Base-by-base conservation (phyloP, 92 coral and sea anemone species). In the Porites evermanni region DNA sequence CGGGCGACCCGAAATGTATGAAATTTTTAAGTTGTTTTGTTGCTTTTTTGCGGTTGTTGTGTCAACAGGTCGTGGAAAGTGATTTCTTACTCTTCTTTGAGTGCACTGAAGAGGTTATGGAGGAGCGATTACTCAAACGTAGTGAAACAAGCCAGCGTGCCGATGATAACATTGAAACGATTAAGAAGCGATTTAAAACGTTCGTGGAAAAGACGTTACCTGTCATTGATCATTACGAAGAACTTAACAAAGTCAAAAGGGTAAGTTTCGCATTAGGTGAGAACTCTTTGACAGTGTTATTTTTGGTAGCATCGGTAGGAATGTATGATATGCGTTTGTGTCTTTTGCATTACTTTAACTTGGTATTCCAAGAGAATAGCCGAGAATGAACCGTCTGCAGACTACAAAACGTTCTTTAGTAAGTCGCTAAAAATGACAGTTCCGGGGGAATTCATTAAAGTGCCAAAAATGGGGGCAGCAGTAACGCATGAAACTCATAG, bases 51-150 rank as follows among this genome's bases (percentile, higher is more conserved):
- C 53, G 56, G 70, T 56, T 71, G 29, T 23, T 7, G 20, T 18
- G 32, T 70, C 53, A 19, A 53, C 83, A 97, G 99, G 94, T 97
- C 18, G 93, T 88, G 21, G 98, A 92, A 68, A 92, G 99, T 76
- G 99, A 97, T 72, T 94, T 90, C 21, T 92, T 97, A 8, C 87
- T 97, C 59, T 97, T 87, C 85, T 91, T 97, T 73, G 97, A 97
- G 85, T 97, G 99, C 76, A 93, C 85, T 32, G 98, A 93, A 76
- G 97, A 93, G 81, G 89, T 97, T 5, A 97, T 95, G 99, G 94
- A 92, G 67, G 87, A 95, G 72, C 80, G 99, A 67, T 68, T 97
- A 69, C 90, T 97, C 13, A 88, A 95, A 75, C 98, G 99, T 8
- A 96, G 94, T 47, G 91, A 97, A 70, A 90, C 98, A 0, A 97